Evolutionary conservation across 2,888 invertebrate genomes (phyloP).

Genomic region (Plagodis pulveraria): DNA sequence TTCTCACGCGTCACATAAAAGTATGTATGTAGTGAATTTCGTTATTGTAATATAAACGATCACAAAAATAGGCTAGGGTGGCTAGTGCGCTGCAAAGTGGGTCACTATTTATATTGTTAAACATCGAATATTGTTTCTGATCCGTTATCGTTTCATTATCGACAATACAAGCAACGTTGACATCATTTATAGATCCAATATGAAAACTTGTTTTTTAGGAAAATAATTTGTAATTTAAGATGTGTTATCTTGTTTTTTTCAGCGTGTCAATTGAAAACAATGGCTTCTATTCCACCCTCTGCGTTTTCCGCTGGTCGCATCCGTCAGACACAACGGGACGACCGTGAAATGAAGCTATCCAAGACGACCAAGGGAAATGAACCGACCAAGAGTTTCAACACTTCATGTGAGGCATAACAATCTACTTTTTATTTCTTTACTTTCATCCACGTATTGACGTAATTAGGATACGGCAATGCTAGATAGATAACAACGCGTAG

Average conservation of each 20-base stretch:
- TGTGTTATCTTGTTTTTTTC: slow-evolving; percentile 39
- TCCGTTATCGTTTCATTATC: slow-evolving; percentile 19
- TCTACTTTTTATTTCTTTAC: no score
- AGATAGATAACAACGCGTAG: no score
- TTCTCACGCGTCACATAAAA: background rate
- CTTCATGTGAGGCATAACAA: slow-evolving; percentile 57
- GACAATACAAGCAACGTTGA: background rate
- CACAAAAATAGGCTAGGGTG: background rate
- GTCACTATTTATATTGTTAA: slow-evolving; percentile 8
- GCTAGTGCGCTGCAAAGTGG: background rate
- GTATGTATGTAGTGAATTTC: background rate
- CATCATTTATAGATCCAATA: background rate
- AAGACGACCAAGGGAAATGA: slow-evolving; percentile 74
- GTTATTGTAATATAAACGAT: no score
- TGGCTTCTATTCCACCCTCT: slow-evolving; percentile 91
- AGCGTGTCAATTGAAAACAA: slow-evolving; percentile 78
- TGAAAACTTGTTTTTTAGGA: background rate
- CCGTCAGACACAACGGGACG: slow-evolving; percentile 83
- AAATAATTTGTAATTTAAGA: slow-evolving; percentile 1
- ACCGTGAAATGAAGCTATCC: slow-evolving; percentile 81
- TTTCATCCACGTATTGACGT: no score
- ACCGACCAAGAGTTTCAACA: slow-evolving; percentile 66
- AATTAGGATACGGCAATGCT: no score
- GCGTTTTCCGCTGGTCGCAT: slow-evolving; percentile 90
- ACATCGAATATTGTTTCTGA: slow-evolving; percentile 5